These are phyloP conservation scores for Sebastes flavidus DNA, from an alignment of 2,797 vertebrate species.

Conservation along the genomic window DNA sequence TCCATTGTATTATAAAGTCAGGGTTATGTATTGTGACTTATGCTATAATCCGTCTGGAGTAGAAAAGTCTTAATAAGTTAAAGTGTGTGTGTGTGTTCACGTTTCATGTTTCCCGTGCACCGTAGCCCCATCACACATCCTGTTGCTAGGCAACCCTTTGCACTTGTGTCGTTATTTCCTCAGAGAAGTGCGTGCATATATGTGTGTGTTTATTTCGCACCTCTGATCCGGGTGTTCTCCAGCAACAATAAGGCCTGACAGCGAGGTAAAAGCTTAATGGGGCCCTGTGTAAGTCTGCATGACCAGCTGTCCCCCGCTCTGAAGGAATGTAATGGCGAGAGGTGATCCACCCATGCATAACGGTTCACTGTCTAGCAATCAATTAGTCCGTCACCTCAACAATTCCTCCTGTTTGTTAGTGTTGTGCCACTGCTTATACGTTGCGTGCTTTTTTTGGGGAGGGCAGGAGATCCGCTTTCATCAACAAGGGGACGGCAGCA, in stretches of 20 bases:
- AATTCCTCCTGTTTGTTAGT: constrained; percentile 25
- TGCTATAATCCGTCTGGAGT: constrained; percentile 5
- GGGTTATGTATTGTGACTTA: background rate
- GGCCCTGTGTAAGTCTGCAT: constrained; percentile 3
- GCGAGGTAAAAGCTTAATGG: constrained; percentile 48
- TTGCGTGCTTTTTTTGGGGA: background rate
- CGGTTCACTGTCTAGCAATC: constrained; percentile 13
- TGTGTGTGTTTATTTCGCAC: constrained; percentile 26
- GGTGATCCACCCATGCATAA: constrained; percentile 9
- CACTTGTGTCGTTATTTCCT: constrained; percentile 56
- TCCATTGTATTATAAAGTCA: background rate
- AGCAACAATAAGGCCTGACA: constrained; percentile 15
- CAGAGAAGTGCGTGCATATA: constrained; percentile 1
- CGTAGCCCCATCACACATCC: constrained; percentile 45
- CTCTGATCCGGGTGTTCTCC: constrained; percentile 28
- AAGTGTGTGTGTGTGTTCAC: background rate
- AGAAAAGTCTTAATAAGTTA: constrained; percentile 21
- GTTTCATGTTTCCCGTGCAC: constrained; percentile 17
- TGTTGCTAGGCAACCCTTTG: constrained; percentile 81
- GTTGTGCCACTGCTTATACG: background rate
- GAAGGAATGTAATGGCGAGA: constrained; percentile 11
- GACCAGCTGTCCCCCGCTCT: constrained; percentile 28
- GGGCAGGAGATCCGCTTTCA: constrained; percentile 19
- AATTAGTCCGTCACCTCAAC: constrained; percentile 38
- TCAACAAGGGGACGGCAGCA: constrained; percentile 1